Percentiles rank a stretch among this genome's conserved stretches.
Evolutionary conservation across 2,113 vertebrate species (phyloP).

Genomic region (Melanocharis versteri): DNA sequence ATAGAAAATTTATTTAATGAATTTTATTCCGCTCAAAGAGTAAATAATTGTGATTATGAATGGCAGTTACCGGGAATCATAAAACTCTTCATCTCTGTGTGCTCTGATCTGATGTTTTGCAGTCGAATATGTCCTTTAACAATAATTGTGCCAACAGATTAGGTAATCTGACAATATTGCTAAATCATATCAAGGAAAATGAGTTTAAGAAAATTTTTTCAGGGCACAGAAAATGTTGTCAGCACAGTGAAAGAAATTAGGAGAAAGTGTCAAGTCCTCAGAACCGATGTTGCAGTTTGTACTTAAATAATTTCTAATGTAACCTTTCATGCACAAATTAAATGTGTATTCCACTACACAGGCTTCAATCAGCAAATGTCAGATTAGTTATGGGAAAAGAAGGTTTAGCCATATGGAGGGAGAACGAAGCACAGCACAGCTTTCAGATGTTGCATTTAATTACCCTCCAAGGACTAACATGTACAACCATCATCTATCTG

Average conservation of each 20-base stretch:
- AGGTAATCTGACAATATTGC: background rate
- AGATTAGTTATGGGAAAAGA: background rate
- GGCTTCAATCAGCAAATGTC: background rate
- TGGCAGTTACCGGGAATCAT: background rate
- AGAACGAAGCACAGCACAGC: background rate
- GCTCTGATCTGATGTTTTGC: background rate
- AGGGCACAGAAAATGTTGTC: background rate
- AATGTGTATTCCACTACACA: background rate
- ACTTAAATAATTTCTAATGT: background rate
- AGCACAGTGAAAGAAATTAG: background rate
- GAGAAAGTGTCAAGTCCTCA: background rate
- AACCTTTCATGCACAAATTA: background rate
- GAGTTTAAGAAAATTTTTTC: background rate
- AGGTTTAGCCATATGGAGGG: background rate
- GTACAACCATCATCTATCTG: background rate
- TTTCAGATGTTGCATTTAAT: background rate
- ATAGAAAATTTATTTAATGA: conserved; percentile 33
- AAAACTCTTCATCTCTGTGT: background rate
- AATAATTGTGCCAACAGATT: background rate
- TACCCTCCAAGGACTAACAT: background rate
- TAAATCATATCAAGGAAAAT: background rate
- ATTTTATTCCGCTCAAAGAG: conserved; percentile 14
- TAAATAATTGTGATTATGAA: conserved; percentile 55
- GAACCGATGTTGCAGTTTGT: background rate
- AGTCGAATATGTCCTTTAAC: background rate